phyloP scores from a whole-genome alignment of 2,113 vertebrate genomes.

The Chaenogobius annularis region DNA sequence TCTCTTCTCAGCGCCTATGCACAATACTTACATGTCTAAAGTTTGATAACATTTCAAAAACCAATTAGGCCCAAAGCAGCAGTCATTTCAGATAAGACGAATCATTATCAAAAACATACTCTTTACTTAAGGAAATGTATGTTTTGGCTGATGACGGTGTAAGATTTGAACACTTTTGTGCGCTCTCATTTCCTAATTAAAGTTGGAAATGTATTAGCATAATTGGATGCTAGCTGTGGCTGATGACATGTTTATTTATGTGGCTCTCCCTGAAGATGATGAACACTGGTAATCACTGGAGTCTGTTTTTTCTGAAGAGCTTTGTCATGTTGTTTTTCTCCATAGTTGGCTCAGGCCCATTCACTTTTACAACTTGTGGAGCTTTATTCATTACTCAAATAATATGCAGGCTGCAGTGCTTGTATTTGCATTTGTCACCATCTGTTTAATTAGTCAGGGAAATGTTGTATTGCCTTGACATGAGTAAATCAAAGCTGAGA shows the following conservation, averaged over 20 bases:
- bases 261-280: constrained; percentile 32
- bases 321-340: constrained; percentile 43
- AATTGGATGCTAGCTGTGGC: constrained; percentile 23
- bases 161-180: constrained; percentile 21
- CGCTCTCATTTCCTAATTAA: constrained; percentile 49
- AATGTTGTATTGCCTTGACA: constrained; percentile 24
- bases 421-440: constrained; percentile 36
- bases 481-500: neutral
- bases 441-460: constrained; percentile 19
- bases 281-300: constrained; percentile 41
- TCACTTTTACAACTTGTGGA: constrained; percentile 36
- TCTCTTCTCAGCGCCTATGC: neutral
- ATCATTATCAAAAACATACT: constrained; percentile 21
- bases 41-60: constrained; percentile 10
- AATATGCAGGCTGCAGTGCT: constrained; percentile 9
- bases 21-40: neutral
- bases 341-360: constrained; percentile 27
- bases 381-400: constrained; percentile 31
- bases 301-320: constrained; percentile 18
- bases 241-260: constrained; percentile 60
- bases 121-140: constrained; percentile 15
- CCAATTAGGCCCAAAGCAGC: neutral
- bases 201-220: constrained; percentile 34
- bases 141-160: constrained; percentile 20
- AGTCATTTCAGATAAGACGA: constrained; percentile 12